These are phyloP conservation scores for Nasalis larvatus DNA, from an alignment of 2,113 vertebrate species.

Conservation along the genomic window DNA sequence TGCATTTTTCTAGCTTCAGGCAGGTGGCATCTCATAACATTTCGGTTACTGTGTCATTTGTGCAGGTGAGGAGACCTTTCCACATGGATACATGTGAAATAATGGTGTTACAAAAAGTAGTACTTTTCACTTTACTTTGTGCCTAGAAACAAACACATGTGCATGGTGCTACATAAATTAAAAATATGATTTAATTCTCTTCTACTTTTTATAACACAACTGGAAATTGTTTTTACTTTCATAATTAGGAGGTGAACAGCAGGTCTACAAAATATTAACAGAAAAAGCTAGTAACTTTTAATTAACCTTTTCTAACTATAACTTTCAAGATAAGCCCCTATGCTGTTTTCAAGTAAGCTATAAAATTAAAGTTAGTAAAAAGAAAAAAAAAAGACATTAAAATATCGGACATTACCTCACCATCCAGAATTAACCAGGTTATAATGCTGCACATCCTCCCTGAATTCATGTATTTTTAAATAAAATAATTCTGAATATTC, in stretches of 20 bases:
- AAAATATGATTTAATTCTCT: background rate
- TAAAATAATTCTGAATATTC: background rate
- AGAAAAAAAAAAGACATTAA: background rate
- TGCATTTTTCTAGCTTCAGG: background rate
- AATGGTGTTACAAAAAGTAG: background rate
- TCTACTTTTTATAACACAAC: background rate
- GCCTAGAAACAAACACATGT: background rate
- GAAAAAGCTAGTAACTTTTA: background rate
- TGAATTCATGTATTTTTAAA: background rate
- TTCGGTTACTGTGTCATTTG: background rate
- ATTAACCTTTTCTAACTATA: background rate
- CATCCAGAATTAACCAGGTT: background rate
- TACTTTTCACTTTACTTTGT: background rate
- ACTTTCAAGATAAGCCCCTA: background rate
- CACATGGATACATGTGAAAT: background rate
- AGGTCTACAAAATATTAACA: background rate
- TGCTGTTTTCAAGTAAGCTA: background rate
- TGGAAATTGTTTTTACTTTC: constrained; percentile 8
- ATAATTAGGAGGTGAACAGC: background rate
- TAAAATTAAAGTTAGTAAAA: background rate
- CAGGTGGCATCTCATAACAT: background rate
- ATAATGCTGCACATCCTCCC: background rate
- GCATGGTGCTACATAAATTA: background rate
- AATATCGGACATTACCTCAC: background rate
- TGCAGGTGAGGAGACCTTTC: background rate